Evolutionary conservation across 1,140 invertebrate species (phyloP).

Genomic region (Heliconius congener): DNA sequence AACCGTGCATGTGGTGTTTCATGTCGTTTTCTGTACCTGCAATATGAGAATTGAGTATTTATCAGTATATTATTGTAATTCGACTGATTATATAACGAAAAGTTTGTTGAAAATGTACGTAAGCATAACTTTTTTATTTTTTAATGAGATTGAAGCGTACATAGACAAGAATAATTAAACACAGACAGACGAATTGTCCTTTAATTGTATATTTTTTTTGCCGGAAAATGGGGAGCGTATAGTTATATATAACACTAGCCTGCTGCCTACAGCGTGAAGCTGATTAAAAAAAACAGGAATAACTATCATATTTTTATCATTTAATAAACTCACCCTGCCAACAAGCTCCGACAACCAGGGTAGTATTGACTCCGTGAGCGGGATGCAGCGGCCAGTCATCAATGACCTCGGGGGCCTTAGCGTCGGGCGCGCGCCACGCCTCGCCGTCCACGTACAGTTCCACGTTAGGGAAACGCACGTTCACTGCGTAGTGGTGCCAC

Average conservation of each 20-base stretch:
- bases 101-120: no score
- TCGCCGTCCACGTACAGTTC: conserved; percentile 95
- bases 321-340: conserved; percentile 90
- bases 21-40: conserved; percentile 91
- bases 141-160: no score
- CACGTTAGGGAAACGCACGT: conserved; percentile 94
- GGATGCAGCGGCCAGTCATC: conserved; percentile 99
- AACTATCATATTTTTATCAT: not conserved
- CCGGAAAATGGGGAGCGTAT: no score
- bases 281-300: not conserved
- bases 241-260: no score
- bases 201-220: no score
- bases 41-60: no score
- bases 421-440: conserved; percentile 87
- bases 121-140: no score
- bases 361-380: conserved; percentile 96
- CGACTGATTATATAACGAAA: no score
- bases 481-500: conserved; percentile 99
- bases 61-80: no score
- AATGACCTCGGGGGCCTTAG: conserved; percentile 96
- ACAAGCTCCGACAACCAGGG: conserved; percentile 96
- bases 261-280: no score
- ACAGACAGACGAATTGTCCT: no score
- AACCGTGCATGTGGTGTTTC: conserved; percentile 93
- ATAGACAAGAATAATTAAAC: no score